Conservation (phyloP, 2,888 invertebrate species). For the Campaea margaritaria region DNA sequence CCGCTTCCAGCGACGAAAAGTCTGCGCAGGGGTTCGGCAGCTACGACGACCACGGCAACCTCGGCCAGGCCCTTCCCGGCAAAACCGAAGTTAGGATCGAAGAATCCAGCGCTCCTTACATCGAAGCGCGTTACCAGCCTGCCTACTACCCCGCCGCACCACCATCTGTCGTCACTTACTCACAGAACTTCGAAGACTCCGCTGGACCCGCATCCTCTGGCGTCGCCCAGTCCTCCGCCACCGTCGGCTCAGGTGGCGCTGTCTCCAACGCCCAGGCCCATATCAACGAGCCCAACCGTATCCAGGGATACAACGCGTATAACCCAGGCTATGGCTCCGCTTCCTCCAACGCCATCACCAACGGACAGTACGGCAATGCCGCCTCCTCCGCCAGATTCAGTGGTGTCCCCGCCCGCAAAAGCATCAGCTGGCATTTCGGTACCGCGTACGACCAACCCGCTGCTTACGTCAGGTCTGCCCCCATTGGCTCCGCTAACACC, state of each 20-base stretch:
- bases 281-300: slow-evolving; percentile 60
- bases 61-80: slow-evolving; percentile 57
- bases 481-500: slow-evolving; percentile 42
- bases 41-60: slow-evolving; percentile 48
- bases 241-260: slow-evolving; percentile 52
- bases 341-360: slow-evolving; percentile 63
- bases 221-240: slow-evolving; percentile 63
- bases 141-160: slow-evolving; percentile 66
- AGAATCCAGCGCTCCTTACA: slow-evolving; percentile 30
- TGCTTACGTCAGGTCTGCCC: slow-evolving; percentile 33
- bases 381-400: slow-evolving; percentile 55
- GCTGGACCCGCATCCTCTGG: slow-evolving; percentile 41
- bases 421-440: slow-evolving; percentile 74
- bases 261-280: slow-evolving; percentile 62
- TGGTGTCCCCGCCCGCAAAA: slow-evolving; percentile 44
- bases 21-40: slow-evolving; percentile 59
- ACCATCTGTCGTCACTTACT: slow-evolving; percentile 67
- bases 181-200: slow-evolving; percentile 63
- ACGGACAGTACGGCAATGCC: slow-evolving; percentile 54
- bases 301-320: slow-evolving; percentile 52
- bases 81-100: slow-evolving; percentile 57
- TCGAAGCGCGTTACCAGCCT: slow-evolving; percentile 43
- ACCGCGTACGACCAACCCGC: slow-evolving; percentile 65
- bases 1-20: slow-evolving; percentile 58
- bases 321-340: slow-evolving; percentile 53